These are phyloP conservation scores for Acronicta psi DNA, from an alignment of 2,888 invertebrate species.

Conservation along the genomic window DNA sequence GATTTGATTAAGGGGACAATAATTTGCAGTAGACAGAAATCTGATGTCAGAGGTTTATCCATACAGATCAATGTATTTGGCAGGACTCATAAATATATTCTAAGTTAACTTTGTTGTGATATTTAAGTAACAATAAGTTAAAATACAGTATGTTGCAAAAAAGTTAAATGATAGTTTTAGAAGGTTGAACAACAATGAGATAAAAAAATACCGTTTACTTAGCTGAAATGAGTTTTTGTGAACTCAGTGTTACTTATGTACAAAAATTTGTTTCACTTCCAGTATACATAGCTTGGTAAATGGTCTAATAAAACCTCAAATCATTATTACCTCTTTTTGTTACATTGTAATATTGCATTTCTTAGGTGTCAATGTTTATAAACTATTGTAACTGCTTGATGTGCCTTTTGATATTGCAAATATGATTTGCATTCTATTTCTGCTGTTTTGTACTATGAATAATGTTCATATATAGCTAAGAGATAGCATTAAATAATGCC, in stretches of 20 bases:
- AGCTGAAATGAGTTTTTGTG: no score
- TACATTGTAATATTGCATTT: conserved; percentile 19
- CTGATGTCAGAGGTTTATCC: conserved; percentile 93
- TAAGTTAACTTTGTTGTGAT: conserved; percentile 84
- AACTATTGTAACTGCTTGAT: conserved; percentile 25
- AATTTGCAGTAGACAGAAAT: conserved; percentile 92
- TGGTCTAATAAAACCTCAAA: not conserved
- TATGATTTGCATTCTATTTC: conserved; percentile 39
- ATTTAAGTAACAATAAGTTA: not conserved
- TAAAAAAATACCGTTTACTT: no score
- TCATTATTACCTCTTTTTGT: not conserved
- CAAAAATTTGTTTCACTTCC: no score
- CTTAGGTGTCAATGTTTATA: conserved; percentile 19
- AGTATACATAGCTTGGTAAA: no score
- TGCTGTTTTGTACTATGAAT: conserved; percentile 21
- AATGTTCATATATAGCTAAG: conserved; percentile 53
- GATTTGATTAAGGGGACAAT: conserved; percentile 90
- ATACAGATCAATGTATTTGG: conserved; percentile 91
- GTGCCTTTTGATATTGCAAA: conserved; percentile 40
- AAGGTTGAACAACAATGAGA: not conserved
- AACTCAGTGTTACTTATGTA: no score
- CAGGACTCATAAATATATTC: conserved; percentile 89
- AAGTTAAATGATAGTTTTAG: not conserved
- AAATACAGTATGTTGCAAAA: not conserved
- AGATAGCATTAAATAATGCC: conserved; percentile 40